Evolutionary conservation across 1,140 invertebrate genomes (phyloP).

Genomic region (Ladona fulva): DNA sequence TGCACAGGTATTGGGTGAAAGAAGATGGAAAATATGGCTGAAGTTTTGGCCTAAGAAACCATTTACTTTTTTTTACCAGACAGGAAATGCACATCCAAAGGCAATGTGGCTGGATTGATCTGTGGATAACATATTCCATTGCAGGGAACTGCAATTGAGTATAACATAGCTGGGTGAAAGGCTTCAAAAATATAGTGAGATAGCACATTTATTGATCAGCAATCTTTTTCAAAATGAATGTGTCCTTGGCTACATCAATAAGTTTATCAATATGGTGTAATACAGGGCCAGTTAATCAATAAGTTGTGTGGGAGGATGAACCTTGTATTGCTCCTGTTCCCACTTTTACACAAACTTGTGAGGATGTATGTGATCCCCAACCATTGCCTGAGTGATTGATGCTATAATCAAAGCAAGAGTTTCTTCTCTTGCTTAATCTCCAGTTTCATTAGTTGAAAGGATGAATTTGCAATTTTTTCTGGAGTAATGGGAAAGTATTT

Average conservation of each 20-base stretch:
- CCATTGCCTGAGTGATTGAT: background rate
- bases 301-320: background rate
- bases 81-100: background rate
- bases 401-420: too few species aligned
- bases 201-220: background rate
- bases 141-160: background rate
- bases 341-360: background rate
- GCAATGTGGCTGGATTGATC: background rate
- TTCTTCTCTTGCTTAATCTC: too few species aligned
- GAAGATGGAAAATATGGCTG: background rate
- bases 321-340: background rate
- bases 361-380: background rate
- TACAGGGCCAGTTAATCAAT: constrained; percentile 1
- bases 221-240: background rate
- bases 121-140: background rate
- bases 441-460: too few species aligned
- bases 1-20: constrained; percentile 8
- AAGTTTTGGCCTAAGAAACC: background rate
- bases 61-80: background rate
- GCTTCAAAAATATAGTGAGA: background rate
- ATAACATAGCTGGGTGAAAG: background rate
- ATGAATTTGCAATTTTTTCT: too few species aligned
- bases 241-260: background rate
- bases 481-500: too few species aligned
- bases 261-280: background rate